Evolutionary conservation across 2,113 vertebrate species (phyloP).

Genomic region (Ailurus styani): DNA sequence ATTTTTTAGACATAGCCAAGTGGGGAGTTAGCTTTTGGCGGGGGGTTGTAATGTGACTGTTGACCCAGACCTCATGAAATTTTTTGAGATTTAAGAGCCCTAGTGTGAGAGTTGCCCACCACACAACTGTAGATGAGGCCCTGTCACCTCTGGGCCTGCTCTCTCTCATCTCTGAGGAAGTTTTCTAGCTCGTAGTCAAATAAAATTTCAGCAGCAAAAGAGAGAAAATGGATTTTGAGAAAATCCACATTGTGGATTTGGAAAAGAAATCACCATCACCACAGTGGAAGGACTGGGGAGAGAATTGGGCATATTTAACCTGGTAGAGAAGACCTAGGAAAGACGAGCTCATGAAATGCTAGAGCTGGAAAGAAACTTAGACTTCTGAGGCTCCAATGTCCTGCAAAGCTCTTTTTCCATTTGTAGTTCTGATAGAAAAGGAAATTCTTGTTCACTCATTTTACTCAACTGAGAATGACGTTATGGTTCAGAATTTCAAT

Average conservation of each 20-base stretch:
- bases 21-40: background rate
- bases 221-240: background rate
- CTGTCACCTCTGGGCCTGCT: background rate
- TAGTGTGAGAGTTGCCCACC: background rate
- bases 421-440: slow-evolving; percentile 42
- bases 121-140: background rate
- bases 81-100: slow-evolving; percentile 37
- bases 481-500: slow-evolving; percentile 34
- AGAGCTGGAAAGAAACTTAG: background rate
- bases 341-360: background rate
- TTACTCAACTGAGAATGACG: background rate
- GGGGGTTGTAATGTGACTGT: background rate
- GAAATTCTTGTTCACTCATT: slow-evolving; percentile 29
- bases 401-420: background rate
- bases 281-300: slow-evolving; percentile 13
- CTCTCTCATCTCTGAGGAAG: background rate
- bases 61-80: slow-evolving; percentile 14
- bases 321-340: background rate
- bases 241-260: background rate
- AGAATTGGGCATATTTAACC: background rate
- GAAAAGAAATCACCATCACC: slow-evolving; percentile 29
- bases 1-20: background rate
- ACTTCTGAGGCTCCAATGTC: background rate
- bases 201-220: slow-evolving; percentile 6
- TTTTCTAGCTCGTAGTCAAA: slow-evolving; percentile 14